Evolutionary conservation across 2,797 vertebrate species (phyloP), one percentile per base, ranked within the genome.

Genomic region (Oreonectes daqikongensis): DNA sequence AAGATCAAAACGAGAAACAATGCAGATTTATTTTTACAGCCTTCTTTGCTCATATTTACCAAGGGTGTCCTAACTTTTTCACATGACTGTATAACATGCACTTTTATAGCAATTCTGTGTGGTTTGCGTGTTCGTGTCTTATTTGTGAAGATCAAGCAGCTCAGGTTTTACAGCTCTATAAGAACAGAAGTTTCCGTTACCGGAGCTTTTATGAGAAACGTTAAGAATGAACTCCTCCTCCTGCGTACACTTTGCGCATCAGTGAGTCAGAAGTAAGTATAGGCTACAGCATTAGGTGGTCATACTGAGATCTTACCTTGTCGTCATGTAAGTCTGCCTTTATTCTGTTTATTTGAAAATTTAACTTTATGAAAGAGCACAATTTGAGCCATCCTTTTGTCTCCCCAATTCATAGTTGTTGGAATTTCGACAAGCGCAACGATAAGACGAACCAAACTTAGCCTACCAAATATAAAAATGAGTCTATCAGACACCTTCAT

Each of bases 161-260:
- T 72, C 79, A 81, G 57, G 69, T 77, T 83, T 44, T 59, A 68
- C 48, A 74, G 48, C 67, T 81, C 61, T 69, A 76, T 65, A 40
- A 64, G 38, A 66, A 24, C 24, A n/a, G 61, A 57, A 46, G 42
- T 67, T 70, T 81, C 32, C 73, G 80, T 89, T 80, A 55, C 53
- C 72, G 80, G 87, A 82, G 91, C 93, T 95, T 95, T 94, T 92
- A 91, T 92, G 90, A 90, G 79, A 84, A 92, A 92, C 87, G 91
- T 90, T 92, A 91, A 93, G 92, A 89, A 88, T 89, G 88, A 90
- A 86, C 92, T 93, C 92, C 93, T 92, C 93, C 93, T 93, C 87
- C 89, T 81, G 84, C 84, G 84, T 86, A 80, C 88, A 70, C 86
- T 84, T 82, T 79, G 79, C 82, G 85, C 90, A 90, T 91, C 87